Evolutionary conservation across 2,113 vertebrate species (phyloP).

Genomic region (Neomonachus schauinslandi): DNA sequence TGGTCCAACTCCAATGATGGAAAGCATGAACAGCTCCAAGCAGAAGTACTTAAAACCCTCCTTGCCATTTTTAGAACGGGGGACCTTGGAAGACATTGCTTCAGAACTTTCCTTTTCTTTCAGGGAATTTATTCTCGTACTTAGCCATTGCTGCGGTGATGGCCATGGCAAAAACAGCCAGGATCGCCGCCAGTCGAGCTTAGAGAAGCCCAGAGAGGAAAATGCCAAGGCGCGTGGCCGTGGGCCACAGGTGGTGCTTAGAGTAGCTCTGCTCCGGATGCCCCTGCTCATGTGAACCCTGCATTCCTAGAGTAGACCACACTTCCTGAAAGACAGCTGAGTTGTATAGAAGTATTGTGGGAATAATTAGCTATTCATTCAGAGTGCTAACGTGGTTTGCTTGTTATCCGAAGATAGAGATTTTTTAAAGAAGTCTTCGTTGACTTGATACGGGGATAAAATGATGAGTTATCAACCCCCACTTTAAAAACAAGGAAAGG

Average conservation of each 20-base stretch:
- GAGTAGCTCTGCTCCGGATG: background rate
- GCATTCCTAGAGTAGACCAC: rapidly evolving
- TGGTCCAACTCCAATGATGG: background rate
- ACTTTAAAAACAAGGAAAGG: background rate
- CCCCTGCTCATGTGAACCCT: too few relatives aligned
- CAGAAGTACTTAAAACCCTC: background rate
- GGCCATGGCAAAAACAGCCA: background rate
- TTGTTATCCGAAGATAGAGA: background rate
- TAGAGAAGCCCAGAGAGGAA: background rate
- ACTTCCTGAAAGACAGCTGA: background rate
- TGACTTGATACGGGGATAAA: background rate
- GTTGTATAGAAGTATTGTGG: background rate
- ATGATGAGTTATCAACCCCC: background rate
- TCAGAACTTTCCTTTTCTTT: background rate
- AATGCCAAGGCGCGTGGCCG: rapidly evolving
- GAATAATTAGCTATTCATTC: background rate
- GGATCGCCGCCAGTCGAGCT: background rate
- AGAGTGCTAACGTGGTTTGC: background rate
- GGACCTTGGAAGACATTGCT: background rate
- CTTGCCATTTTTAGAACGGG: background rate
- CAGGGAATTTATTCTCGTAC: background rate
- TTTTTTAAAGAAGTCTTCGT: background rate
- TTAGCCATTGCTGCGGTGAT: background rate
- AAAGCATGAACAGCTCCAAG: background rate
- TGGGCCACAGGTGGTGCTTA: rapidly evolving